phyloP scores from a whole-genome alignment of 2,797 vertebrate species.

The Apogon hyalosoma region DNA sequence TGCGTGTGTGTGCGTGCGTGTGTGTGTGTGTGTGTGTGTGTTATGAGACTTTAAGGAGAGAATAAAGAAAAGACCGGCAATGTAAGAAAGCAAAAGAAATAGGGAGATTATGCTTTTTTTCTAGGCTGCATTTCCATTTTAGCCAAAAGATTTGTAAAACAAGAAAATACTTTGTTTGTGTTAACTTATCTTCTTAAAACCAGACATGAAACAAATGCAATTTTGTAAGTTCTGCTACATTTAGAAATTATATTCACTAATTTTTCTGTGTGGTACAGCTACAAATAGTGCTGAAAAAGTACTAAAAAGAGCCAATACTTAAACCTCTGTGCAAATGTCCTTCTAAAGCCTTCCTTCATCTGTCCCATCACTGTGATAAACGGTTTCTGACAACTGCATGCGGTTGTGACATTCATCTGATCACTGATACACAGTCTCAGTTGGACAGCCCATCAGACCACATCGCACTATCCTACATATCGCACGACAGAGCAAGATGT shows the following conservation, averaged over 20 bases:
- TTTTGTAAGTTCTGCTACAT: neutral
- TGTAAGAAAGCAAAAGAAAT: neutral
- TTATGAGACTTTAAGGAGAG: neutral
- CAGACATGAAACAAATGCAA: slow-evolving; percentile 6
- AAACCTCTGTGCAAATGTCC: slow-evolving; percentile 18
- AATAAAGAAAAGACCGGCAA: neutral
- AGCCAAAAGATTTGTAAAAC: slow-evolving; percentile 3
- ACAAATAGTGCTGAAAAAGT: slow-evolving; percentile 2
- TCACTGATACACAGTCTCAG: slow-evolving; percentile 48
- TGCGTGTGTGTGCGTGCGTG: slow-evolving; percentile 31
- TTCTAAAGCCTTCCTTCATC: slow-evolving; percentile 27
- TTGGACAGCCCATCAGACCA: slow-evolving; percentile 55
- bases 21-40: slow-evolving; percentile 5
- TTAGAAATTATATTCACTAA: slow-evolving; percentile 5
- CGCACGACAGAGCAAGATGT: slow-evolving; percentile 40
- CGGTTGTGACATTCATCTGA: slow-evolving; percentile 51
- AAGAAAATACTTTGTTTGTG: slow-evolving; percentile 25
- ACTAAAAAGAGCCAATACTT: neutral
- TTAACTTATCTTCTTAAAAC: slow-evolving; percentile 8
- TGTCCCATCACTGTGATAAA: slow-evolving; percentile 46
- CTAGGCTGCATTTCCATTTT: slow-evolving; percentile 18
- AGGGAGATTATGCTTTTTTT: slow-evolving; percentile 13
- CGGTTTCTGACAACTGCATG: slow-evolving; percentile 44
- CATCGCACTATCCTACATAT: slow-evolving; percentile 24
- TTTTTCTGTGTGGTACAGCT: slow-evolving; percentile 9